Percentiles rank a stretch among this genome's conserved stretches.
Conservation (phyloP, 1,140 invertebrate species). For the Micrasema longulum region DNA sequence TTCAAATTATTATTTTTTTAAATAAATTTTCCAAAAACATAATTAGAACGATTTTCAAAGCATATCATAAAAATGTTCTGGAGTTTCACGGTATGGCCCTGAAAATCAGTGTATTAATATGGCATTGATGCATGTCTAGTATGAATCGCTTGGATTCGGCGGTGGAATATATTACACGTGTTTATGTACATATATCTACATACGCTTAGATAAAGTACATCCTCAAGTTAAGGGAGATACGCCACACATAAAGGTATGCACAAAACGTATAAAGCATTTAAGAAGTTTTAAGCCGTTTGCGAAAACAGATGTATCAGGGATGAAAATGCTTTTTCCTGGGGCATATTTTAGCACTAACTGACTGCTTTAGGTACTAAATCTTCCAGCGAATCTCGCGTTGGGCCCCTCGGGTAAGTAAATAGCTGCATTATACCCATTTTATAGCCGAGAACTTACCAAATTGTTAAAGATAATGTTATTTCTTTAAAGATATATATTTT, state of each 20-base stretch:
- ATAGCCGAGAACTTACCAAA: conserved; percentile 45
- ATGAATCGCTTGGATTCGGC: too few species aligned
- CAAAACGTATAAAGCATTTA: conserved; percentile 53
- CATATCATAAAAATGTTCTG: too few species aligned
- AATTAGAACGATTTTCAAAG: too few species aligned
- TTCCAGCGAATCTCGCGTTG: conserved; percentile 45
- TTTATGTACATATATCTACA: too few species aligned
- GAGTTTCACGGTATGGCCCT: too few species aligned
- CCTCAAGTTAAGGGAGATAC: conserved; percentile 3
- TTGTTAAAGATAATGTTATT: conserved; percentile 38
- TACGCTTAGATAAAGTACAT: too few species aligned
- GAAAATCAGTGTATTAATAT: too few species aligned
- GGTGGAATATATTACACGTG: too few species aligned
- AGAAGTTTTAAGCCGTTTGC: conserved; percentile 55
- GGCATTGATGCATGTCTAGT: too few species aligned
- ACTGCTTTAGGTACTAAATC: conserved; percentile 51
- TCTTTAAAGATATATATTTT: conserved; percentile 21
- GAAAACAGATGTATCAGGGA: conserved; percentile 55
- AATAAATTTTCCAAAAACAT: too few species aligned
- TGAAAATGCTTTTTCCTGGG: conserved; percentile 54
- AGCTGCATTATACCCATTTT: conserved; percentile 54
- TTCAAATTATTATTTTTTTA: too few species aligned
- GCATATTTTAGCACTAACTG: conserved; percentile 56
- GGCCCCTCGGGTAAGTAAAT: conserved; percentile 49
- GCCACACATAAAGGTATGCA: conserved; percentile 43